phyloP scores from a whole-genome alignment of 2,113 vertebrate species.

The Garra rufa region DNA sequence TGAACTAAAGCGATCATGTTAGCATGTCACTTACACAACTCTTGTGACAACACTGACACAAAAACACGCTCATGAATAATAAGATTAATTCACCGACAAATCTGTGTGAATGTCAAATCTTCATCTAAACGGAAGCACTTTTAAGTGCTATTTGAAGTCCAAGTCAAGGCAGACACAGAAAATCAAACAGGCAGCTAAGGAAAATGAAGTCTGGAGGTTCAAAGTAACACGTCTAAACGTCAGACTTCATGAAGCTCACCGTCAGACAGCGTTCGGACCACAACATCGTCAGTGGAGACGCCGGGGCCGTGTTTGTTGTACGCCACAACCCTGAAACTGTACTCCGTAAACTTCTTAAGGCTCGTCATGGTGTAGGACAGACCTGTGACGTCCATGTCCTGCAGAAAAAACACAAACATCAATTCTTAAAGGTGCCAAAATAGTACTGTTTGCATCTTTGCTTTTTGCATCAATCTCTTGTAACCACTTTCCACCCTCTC shows the following conservation, averaged over 20 bases:
- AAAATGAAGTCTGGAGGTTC: background rate
- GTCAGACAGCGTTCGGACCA: constrained; percentile 86
- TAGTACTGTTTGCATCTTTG: background rate
- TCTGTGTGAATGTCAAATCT: background rate
- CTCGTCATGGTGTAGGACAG: constrained; percentile 85
- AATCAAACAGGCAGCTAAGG: background rate
- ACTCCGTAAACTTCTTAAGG: constrained; percentile 92
- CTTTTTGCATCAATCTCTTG: too few species aligned
- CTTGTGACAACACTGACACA: background rate
- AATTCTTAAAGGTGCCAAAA: background rate
- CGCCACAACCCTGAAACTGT: constrained; percentile 94
- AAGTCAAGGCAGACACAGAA: background rate
- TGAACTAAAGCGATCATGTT: background rate
- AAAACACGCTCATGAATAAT: constrained; percentile 12
- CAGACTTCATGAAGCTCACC: constrained; percentile 69
- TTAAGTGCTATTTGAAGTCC: background rate
- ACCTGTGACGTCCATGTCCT: constrained; percentile 86
- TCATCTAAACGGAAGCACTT: background rate
- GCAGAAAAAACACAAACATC: constrained; percentile 35
- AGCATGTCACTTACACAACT: background rate
- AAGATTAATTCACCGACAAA: background rate
- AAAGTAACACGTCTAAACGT: background rate
- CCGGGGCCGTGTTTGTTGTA: constrained; percentile 95
- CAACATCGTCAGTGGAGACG: constrained; percentile 91
- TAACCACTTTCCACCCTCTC: too few species aligned